A percentile compares a stretch with the other conserved stretches of the same genome.
Conservation (phyloP, 2,113 vertebrate genomes). For the Megaleporinus macrocephalus region DNA sequence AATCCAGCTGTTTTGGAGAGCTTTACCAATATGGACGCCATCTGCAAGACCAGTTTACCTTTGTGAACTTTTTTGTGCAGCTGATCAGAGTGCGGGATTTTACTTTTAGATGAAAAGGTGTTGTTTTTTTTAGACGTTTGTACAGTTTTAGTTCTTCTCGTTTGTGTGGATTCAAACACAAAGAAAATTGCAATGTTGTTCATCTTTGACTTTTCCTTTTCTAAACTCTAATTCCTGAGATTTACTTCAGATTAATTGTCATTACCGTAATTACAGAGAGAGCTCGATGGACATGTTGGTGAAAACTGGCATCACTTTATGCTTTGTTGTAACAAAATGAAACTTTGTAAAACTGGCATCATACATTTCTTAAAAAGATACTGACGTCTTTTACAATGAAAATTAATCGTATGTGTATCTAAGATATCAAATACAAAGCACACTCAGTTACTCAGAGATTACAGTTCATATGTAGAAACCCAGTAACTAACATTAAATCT, state of each 20-base stretch:
- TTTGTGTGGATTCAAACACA: not conserved
- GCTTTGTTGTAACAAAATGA: not conserved
- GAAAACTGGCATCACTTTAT: not conserved
- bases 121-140: not conserved
- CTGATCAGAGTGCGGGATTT: not conserved
- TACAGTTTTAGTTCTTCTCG: not conserved
- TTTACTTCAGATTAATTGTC: not conserved
- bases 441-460: too few relatives aligned
- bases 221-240: not conserved
- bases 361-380: not conserved
- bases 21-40: constrained; percentile 23
- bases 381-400: not conserved
- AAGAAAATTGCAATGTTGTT: not conserved
- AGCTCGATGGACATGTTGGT: not conserved
- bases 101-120: not conserved
- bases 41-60: constrained; percentile 10
- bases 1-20: constrained; percentile 55
- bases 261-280: not conserved
- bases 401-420: too few relatives aligned
- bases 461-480: too few relatives aligned
- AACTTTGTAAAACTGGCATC: not conserved
- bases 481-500: too few relatives aligned
- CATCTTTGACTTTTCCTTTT: not conserved
- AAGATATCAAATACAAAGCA: too few relatives aligned
- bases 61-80: not conserved